A percentile compares a stretch with the other conserved stretches of the same genome.
phyloP scores from a whole-genome alignment of 2,797 vertebrate species.

The Pelobates cultripes region DNA sequence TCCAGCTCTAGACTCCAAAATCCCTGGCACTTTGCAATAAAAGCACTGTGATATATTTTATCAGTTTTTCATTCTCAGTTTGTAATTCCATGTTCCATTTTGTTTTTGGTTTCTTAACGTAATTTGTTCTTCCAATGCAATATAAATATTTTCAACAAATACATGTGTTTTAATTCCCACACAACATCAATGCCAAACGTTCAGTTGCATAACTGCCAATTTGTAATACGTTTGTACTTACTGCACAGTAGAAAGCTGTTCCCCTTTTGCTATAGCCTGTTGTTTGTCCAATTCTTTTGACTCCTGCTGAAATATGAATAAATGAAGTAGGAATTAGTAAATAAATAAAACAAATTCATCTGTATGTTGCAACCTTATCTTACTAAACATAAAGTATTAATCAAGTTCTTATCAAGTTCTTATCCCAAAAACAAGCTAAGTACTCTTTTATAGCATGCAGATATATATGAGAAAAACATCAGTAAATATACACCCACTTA shows the following conservation, averaged over 20 bases:
- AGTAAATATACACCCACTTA: no score
- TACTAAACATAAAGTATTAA: constrained; percentile 14
- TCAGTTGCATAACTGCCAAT: neutral
- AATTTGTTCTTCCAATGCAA: neutral
- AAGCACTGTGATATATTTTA: no score
- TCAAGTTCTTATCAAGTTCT: no score
- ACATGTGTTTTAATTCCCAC: neutral
- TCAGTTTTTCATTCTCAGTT: no score
- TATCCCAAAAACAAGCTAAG: no score
- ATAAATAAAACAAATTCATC: constrained; percentile 38
- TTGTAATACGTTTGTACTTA: constrained; percentile 19
- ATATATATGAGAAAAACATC: no score
- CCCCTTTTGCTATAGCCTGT: constrained; percentile 34
- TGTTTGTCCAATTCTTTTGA: constrained; percentile 39
- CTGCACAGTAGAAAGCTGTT: constrained; percentile 24
- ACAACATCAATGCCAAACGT: neutral
- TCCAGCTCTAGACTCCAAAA: no score
- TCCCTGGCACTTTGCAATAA: no score
- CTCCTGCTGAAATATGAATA: constrained; percentile 50
- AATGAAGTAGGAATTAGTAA: constrained; percentile 43
- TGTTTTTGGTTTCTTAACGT: no score
- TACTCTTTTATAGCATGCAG: no score
- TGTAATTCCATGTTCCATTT: no score
- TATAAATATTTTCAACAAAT: neutral
- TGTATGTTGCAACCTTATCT: constrained; percentile 33